phyloP scores from a whole-genome alignment of 1,140 invertebrate species.

The Gonatopus flavifemur region DNA sequence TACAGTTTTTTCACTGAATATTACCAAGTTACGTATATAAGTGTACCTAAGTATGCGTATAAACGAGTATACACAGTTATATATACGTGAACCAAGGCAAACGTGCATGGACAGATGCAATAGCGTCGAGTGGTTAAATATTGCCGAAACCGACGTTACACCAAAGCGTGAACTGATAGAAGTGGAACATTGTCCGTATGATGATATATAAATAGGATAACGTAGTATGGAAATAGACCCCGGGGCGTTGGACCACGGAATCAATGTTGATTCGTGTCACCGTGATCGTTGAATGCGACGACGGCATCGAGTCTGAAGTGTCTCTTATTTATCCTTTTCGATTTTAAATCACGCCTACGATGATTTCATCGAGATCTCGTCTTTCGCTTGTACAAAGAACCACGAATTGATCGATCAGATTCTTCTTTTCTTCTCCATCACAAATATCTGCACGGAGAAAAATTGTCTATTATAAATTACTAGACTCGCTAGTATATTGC shows the following conservation, averaged over 20 bases:
- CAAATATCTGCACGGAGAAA: no score
- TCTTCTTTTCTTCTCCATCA: no score
- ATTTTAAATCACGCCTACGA: no score
- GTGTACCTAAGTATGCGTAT: background rate
- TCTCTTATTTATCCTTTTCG: no score
- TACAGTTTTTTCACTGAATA: background rate
- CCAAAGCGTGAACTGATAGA: slow-evolving; percentile 38
- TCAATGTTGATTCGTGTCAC: no score
- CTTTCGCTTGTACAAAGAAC: no score
- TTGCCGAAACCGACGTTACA: slow-evolving; percentile 35
- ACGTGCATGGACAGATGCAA: background rate
- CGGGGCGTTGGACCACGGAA: slow-evolving; percentile 51
- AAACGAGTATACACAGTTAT: background rate
- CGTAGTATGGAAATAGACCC: slow-evolving; percentile 44
- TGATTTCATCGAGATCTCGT: no score
- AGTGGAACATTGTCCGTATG: slow-evolving; percentile 53
- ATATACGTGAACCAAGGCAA: background rate
- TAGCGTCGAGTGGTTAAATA: slow-evolving; percentile 42
- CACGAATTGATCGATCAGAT: no score
- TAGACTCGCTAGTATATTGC: no score
- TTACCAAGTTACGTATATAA: background rate
- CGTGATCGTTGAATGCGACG: no score
- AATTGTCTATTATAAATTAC: no score
- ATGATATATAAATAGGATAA: slow-evolving; percentile 50
- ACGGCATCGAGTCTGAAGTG: no score